These are phyloP conservation scores for Ellobium chinense DNA, from an alignment of 2,888 invertebrate species.

Conservation along the genomic window DNA sequence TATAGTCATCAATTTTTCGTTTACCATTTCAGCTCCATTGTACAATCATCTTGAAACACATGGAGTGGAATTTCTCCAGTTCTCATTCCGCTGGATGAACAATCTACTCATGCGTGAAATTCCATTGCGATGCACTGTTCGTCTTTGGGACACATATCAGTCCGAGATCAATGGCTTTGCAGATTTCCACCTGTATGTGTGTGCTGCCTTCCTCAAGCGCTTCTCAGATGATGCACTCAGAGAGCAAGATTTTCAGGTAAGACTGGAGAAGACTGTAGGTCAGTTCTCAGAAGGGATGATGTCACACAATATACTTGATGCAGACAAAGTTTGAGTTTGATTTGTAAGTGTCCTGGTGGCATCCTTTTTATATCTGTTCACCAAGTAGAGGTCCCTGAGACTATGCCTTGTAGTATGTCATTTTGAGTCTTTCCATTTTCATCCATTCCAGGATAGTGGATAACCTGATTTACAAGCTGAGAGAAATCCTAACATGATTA, in stretches of 20 bases:
- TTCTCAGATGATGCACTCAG: conserved; percentile 94
- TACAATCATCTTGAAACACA: conserved; percentile 95
- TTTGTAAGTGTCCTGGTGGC: no score
- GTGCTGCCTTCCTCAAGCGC: conserved; percentile 97
- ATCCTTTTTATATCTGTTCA: no score
- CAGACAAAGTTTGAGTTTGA: not conserved
- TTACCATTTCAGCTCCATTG: conserved; percentile 83
- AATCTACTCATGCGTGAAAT: conserved; percentile 98
- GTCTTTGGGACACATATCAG: conserved; percentile 98
- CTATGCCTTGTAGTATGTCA: no score
- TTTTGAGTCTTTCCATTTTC: no score
- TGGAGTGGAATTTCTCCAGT: conserved; percentile 98
- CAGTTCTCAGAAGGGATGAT: not conserved
- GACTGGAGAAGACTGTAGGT: no score
- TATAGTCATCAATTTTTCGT: no score
- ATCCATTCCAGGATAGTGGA: no score
- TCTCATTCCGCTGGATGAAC: conserved; percentile 99
- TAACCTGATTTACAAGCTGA: no score
- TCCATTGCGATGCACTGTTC: conserved; percentile 96
- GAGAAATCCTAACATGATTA: no score
- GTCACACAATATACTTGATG: not conserved
- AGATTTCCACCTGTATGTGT: conserved; percentile 98
- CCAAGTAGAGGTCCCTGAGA: no score
- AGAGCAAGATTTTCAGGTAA: conserved; percentile 96
- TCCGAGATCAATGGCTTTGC: conserved; percentile 93